Percentiles rank a stretch among this genome's conserved stretches.
phyloP scores from a whole-genome alignment of 2,888 invertebrate genomes.

The Tiphia femorata region DNA sequence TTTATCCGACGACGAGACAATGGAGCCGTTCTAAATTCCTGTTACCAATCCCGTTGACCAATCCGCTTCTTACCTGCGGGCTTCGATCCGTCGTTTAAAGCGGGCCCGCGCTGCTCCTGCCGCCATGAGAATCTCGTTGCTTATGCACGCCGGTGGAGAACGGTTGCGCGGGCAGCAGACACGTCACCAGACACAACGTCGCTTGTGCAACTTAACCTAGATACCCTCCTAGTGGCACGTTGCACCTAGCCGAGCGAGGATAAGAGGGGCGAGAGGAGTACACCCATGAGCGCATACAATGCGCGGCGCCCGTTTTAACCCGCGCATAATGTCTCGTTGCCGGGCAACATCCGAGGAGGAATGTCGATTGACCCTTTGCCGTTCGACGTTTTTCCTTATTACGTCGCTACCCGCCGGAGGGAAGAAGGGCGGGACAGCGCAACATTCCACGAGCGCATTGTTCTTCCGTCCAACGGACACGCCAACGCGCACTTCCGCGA shows the following conservation, averaged over 20 bases:
- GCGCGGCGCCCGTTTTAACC: background rate
- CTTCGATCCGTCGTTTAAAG: conserved; percentile 12
- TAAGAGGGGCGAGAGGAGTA: too few species aligned
- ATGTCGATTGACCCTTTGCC: background rate
- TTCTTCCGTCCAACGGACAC: too few species aligned
- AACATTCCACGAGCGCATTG: too few species aligned
- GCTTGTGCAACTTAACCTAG: conserved; percentile 54
- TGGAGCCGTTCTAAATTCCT: conserved; percentile 55
- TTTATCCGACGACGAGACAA: conserved; percentile 44
- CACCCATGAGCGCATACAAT: conserved; percentile 13
- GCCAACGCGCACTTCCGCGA: too few species aligned
- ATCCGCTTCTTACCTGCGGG: conserved; percentile 17
- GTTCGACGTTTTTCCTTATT: background rate
- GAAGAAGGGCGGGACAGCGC: too few species aligned
- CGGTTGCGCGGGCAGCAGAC: conserved; percentile 34
- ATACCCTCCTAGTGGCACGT: conserved; percentile 32
- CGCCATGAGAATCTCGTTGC: conserved; percentile 38
- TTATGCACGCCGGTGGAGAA: conserved; percentile 27
- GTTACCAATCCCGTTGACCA: conserved; percentile 43
- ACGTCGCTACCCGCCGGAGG: too few species aligned
- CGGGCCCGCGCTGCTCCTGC: conserved; percentile 17
- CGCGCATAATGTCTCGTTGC: background rate
- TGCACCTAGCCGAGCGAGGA: conserved; percentile 49
- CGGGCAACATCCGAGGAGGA: background rate
- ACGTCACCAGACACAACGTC: conserved; percentile 49